Percentiles rank a stretch among this genome's conserved stretches.
Conservation (phyloP, 2,113 vertebrate genomes). For the Hippocampus zosterae region DNA sequence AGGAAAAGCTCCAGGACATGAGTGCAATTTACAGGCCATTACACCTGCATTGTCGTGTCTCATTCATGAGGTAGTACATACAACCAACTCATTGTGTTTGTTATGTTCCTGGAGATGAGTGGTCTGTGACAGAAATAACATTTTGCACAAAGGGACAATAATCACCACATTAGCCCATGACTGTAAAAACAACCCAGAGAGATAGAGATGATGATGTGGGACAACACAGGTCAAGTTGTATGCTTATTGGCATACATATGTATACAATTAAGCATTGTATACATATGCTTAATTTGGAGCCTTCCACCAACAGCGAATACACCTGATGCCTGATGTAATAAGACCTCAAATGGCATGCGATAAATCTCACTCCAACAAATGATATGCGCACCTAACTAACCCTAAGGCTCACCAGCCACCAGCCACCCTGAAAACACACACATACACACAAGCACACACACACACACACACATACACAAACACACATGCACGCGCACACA, state of each 20-base stretch:
- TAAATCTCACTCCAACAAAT: no score
- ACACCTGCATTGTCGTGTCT: slow-evolving; percentile 4
- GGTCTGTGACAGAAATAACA: slow-evolving; percentile 17
- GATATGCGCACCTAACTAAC: no score
- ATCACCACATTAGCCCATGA: slow-evolving; percentile 18
- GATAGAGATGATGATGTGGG: no score
- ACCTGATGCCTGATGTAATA: no score
- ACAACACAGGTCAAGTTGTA: slow-evolving; percentile 12
- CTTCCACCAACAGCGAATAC: background rate
- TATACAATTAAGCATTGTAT: no score
- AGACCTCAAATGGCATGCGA: no score
- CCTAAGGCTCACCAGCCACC: no score
- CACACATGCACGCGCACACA: no score
- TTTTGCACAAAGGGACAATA: slow-evolving; percentile 8
- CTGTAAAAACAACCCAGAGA: slow-evolving; percentile 6
- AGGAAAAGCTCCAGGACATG: slow-evolving; percentile 21
- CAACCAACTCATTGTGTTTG: slow-evolving; percentile 7
- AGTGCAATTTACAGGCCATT: slow-evolving; percentile 17
- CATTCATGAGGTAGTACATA: background rate
- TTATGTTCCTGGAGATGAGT: slow-evolving; percentile 12
- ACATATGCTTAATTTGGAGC: slow-evolving; percentile 15
- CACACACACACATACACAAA: no score
- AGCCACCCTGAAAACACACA: no score
- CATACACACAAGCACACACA: no score
- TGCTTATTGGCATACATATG: no score